These are phyloP conservation scores for Forbesichthys papilliferus DNA, from an alignment of 2,113 vertebrate genomes.

Conservation along the genomic window DNA sequence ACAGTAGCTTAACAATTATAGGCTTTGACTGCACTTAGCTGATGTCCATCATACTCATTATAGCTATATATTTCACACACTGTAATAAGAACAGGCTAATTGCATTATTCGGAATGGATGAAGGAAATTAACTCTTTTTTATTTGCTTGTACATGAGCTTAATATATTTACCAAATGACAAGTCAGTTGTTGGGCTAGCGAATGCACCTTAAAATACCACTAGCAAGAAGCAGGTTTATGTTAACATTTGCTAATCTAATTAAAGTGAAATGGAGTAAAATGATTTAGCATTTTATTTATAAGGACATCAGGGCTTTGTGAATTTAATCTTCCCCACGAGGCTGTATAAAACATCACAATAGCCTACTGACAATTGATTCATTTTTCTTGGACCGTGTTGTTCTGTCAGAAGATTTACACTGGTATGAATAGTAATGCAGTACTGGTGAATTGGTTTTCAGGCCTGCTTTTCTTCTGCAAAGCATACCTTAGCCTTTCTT, in stretches of 20 bases:
- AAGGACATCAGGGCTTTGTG: slow-evolving; percentile 3
- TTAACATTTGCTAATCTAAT: slow-evolving; percentile 44
- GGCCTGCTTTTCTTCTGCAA: slow-evolving; percentile 16
- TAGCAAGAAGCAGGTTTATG: slow-evolving; percentile 32
- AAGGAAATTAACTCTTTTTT: slow-evolving; percentile 30
- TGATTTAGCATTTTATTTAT: slow-evolving; percentile 19
- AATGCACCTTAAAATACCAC: slow-evolving; percentile 37
- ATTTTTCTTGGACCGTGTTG: background rate
- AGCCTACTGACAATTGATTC: background rate
- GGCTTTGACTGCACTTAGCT: slow-evolving; percentile 5
- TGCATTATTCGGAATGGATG: slow-evolving; percentile 34
- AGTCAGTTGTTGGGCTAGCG: slow-evolving; percentile 46
- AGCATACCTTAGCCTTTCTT: slow-evolving; percentile 56
- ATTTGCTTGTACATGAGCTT: slow-evolving; percentile 42
- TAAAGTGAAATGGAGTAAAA: slow-evolving; percentile 16
- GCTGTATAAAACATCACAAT: background rate
- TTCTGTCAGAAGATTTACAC: slow-evolving; percentile 11
- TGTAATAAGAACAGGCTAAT: slow-evolving; percentile 42
- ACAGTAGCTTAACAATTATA: background rate
- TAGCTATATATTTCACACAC: slow-evolving; percentile 33
- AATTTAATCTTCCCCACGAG: background rate
- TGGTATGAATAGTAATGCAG: background rate
- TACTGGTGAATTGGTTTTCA: slow-evolving; percentile 31
- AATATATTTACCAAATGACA: slow-evolving; percentile 49
- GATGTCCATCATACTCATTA: background rate